Evolutionary conservation across 1,140 invertebrate genomes (phyloP), one percentile per base, ranked within the genome.

Genomic region (Hylaeus anthracinus): DNA sequence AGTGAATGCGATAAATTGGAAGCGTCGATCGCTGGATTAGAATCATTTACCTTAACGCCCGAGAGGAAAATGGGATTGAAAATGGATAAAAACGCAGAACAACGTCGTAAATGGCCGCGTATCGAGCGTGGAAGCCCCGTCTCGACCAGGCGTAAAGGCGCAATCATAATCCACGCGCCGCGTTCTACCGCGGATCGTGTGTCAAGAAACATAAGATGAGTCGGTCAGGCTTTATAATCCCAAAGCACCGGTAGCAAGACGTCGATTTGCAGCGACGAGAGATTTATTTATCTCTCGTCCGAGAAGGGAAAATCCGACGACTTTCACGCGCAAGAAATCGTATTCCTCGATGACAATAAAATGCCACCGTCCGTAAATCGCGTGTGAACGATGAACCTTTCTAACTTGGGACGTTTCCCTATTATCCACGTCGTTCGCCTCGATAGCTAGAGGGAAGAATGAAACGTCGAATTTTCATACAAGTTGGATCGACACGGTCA

Each of bases 171-270:
- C 71, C 61, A 14, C 67, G 80, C 81, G 9, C 26, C 10, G 48
- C 43, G 56, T 26, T 15, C 45, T 43, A 67, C 51, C n/a, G 8
- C 63, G 82, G 87, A 89, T 90, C 89, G 82, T 88, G 79, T 92
- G 78, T 90, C 89, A 84, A 69, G 88, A 88, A 91, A 91, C 86
- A 88, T 82, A 86, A 92, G 88, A 90, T 86, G 84, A 86, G 86
- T 82, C 82, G 83, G 90, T 84, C 79, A 67, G 72, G 81, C 85
- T 76, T 84, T 73, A 74, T 61, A 81, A 67, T 76, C 41, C 12
- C n/a, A 6, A 48, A 10, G 56, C 61, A 65, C 70, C 26, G 56
- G 72, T 70, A 71, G 63, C 66, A 55, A 61, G 48, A 74, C 55
- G 45, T 41, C 67, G 63, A 84, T 82, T 73, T 73, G 45, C 74